Evolutionary conservation across 1,140 invertebrate genomes (phyloP), one percentile per base, ranked within the genome.

Genomic region (Acromyrmex heyeri): DNA sequence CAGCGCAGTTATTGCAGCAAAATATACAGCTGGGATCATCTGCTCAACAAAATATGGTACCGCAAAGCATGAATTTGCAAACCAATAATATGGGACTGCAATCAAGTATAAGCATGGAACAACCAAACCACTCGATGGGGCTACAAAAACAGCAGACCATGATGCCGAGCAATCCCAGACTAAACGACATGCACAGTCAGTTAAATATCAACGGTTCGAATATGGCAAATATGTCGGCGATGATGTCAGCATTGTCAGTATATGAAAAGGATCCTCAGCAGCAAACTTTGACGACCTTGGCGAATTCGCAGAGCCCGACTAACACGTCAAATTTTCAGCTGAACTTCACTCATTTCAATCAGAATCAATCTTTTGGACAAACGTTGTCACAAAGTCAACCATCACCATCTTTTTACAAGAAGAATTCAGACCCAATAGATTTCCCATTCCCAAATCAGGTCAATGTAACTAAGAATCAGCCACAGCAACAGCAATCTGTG

Each of bases 261-360:
- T 93, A 92, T 85, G 89, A 92, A 64, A 92, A 93, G 14, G 92
- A 87, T 86, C 70, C 90, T 67, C 88, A 87, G 55, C 91, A 93
- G 38, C 77, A n/a, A 50, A 65, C 50, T 61, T 61, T 55, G 53
- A 85, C 76, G 61, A 48, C 87, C 3, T 44, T 86, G 7, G 21
- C 78, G n/a, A 85, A 77, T 27, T 86, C 92, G 6, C 69, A 91
- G 4, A 91, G 81, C 30, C 64, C 90, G 14, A 87, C 86, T 3
- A 85, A 59, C 27, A 79, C 79, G 10, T 44, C 91, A 0, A 89
- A 87, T 76, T 83, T 91, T 34, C 90, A 87, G 10, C 67, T 93
- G 14, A 90, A 88, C 55, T 93, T 92, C 38, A 88, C 85, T 27
- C 89, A 88, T 53, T 91, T 91, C 7, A 87, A 85, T 18, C 93